A percentile compares a stretch with the other conserved stretches of the same genome.
Conservation (phyloP, 2,888 invertebrate genomes). For the Diarsia brunnea region DNA sequence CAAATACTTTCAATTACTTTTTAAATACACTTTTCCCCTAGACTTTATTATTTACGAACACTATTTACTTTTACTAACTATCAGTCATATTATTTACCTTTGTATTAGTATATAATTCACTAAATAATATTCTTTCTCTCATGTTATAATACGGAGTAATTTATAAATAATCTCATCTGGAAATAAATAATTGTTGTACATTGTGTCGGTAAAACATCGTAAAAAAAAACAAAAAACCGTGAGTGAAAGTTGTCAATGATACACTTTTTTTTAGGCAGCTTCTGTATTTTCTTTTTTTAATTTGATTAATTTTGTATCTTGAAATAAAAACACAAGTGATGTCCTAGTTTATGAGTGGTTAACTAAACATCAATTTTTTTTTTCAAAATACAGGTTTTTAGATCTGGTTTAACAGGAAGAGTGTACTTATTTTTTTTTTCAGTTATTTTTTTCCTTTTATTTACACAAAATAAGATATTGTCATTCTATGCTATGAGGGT, state of each 20-base stretch:
- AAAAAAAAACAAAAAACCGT: constrained; percentile 33
- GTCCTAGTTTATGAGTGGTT: background rate
- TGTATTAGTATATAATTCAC: constrained; percentile 64
- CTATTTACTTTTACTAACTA: constrained; percentile 69
- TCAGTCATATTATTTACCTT: constrained; percentile 73
- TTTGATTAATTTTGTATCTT: background rate
- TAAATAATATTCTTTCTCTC: constrained; percentile 63
- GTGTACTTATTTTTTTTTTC: background rate
- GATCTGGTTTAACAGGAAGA: too few relatives aligned
- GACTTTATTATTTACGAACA: constrained; percentile 46
- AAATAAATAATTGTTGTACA: constrained; percentile 6
- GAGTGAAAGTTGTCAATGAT: constrained; percentile 52
- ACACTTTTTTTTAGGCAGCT: background rate
- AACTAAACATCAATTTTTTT: too few relatives aligned
- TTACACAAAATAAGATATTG: too few relatives aligned
- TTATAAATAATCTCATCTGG: constrained; percentile 50
- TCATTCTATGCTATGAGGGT: too few relatives aligned
- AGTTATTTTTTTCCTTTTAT: too few relatives aligned
- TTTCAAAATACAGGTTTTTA: too few relatives aligned
- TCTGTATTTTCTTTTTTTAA: too few relatives aligned
- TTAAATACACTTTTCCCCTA: constrained; percentile 51
- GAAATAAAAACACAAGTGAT: background rate
- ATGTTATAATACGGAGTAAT: constrained; percentile 68
- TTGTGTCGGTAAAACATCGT: background rate
- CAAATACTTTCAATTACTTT: constrained; percentile 45